Percentiles rank a stretch among this genome's conserved stretches.
phyloP scores from a whole-genome alignment of 2,888 invertebrate genomes.

The Xylota segnis region DNA sequence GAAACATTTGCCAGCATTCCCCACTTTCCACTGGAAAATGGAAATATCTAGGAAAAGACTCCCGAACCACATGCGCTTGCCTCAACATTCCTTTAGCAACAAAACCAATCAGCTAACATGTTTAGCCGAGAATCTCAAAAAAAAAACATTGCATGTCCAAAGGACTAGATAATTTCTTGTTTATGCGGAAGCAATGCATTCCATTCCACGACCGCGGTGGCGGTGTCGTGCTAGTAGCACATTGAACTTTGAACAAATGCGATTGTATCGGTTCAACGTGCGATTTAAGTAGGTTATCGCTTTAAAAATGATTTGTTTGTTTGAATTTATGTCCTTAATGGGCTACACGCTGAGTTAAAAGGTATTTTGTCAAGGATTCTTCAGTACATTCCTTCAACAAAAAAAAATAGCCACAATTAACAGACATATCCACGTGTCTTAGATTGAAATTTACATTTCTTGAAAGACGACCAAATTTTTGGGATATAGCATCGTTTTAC shows the following conservation, averaged over 20 bases:
- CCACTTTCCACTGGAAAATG: slow-evolving; percentile 15
- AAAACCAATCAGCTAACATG: neutral
- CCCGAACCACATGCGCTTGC: slow-evolving; percentile 10
- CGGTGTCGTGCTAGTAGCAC: slow-evolving; percentile 46
- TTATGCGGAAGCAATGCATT: slow-evolving; percentile 36
- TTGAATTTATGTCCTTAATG: too few species aligned
- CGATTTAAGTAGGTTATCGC: slow-evolving; percentile 12
- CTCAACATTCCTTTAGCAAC: slow-evolving; percentile 33
- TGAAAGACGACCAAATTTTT: too few species aligned
- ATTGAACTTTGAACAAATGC: slow-evolving; percentile 47
- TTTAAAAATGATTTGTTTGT: neutral
- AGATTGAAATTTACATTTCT: too few species aligned
- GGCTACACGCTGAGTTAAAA: too few species aligned
- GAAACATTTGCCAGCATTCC: neutral
- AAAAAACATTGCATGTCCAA: slow-evolving; percentile 23
- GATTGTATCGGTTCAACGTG: slow-evolving; percentile 9
- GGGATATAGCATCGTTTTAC: too few species aligned
- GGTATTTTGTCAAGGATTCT: too few species aligned
- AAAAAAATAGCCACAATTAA: too few species aligned
- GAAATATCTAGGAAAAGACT: slow-evolving; percentile 16
- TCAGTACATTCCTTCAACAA: too few species aligned
- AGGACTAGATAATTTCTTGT: slow-evolving; percentile 30
- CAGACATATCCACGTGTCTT: too few species aligned
- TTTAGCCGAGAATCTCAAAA: neutral
- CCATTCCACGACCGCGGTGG: neutral